These are phyloP conservation scores for Phenganax marumi DNA, from an alignment of 92 coral and sea anemone species.

Conservation along the genomic window DNA sequence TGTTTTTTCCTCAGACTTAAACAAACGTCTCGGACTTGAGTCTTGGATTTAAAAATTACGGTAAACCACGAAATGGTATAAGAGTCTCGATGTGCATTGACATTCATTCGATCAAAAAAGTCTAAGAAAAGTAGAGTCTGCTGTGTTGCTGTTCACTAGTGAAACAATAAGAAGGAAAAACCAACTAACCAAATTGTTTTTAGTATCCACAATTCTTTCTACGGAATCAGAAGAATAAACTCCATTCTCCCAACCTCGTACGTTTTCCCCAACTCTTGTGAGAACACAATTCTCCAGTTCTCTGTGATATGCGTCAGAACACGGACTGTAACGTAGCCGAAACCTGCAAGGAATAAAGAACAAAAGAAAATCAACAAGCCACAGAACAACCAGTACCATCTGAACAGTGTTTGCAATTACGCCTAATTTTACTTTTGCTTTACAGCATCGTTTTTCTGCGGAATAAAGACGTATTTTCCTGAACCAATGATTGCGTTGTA, in stretches of 20 bases:
- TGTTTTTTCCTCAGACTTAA: too few relatives aligned
- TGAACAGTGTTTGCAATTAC: background rate
- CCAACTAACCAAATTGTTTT: constrained; percentile 67
- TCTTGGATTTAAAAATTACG: too few relatives aligned
- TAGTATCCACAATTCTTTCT: constrained; percentile 73
- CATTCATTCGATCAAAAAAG: too few relatives aligned
- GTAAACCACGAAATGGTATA: too few relatives aligned
- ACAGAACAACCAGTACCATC: background rate
- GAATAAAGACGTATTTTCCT: constrained; percentile 72
- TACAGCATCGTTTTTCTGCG: constrained; percentile 77
- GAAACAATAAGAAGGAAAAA: background rate
- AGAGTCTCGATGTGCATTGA: too few relatives aligned
- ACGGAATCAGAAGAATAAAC: constrained; percentile 77
- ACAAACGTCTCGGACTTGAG: too few relatives aligned
- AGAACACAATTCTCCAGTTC: constrained; percentile 80
- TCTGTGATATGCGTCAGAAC: constrained; percentile 91
- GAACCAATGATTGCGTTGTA: background rate
- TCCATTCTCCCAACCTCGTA: constrained; percentile 87
- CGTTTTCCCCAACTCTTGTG: constrained; percentile 70
- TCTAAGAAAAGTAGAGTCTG: too few relatives aligned
- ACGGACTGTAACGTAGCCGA: constrained; percentile 88
- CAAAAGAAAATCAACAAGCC: background rate
- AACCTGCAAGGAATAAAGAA: constrained; percentile 50
- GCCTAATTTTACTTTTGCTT: constrained; percentile 64
- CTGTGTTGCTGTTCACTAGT: too few relatives aligned